Base-by-base conservation (phyloP, 2,113 vertebrate species). In the Pungitius pungitius region DNA sequence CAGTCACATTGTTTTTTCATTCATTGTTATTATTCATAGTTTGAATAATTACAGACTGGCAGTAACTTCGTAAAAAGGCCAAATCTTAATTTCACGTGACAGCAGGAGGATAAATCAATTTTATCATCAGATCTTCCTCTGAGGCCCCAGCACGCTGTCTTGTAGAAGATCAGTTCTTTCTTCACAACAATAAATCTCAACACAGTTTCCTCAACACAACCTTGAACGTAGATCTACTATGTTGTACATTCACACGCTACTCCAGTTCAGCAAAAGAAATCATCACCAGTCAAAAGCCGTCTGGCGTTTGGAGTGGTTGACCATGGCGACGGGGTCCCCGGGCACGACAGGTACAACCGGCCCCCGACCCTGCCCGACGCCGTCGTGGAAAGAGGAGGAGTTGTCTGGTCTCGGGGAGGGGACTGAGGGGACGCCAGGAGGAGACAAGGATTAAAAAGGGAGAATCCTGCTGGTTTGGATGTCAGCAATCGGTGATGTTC, bases 371-470 rank as follows among this genome's bases (percentile, higher is more conserved):
- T 96, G 96, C 35, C 93, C 93, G 1, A 92, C 93, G 49, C 92
- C 96, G 58, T 99, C 98, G 82, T 96, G 94, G 88, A 98, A 99
- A 43, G 96, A 95, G 75, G 97, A 97, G 40, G 96, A 95, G 84
- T 96, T 97, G 67, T 99, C 98, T 74, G 97, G 97, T 65, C 97
- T 94, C 0, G 97, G 97, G 80, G 97, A 98, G 67, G 97, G 97
- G 75, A 99, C 97, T 99, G 80, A 62, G 49, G 43, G 47, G 59
- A 77, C 60, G 67, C 12, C 70, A 39, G 12, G 12, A 54, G 42
- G 24, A 65, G 20, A 75, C 51, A 59, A 3, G 2, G 12, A 47
- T 58, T 0, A 78, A 59, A 60, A 8, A 27, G 7, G 14, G 4
- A 15, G 43, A 9, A 15, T 35, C 22, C 2, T 55, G 27, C 12